phyloP scores from a whole-genome alignment of 2,888 invertebrate species.

The Agonum fuliginosum region DNA sequence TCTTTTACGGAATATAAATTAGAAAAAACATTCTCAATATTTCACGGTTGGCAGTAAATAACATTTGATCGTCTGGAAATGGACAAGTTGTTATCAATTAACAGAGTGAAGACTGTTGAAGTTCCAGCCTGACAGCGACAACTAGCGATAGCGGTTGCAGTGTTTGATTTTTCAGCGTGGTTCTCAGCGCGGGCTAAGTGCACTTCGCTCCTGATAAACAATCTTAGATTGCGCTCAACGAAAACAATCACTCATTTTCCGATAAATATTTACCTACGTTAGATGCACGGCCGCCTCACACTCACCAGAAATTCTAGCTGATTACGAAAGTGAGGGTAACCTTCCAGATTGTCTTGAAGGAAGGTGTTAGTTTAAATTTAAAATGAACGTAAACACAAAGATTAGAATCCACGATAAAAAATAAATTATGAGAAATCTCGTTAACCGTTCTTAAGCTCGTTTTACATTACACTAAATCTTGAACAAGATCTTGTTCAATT shows the following conservation, averaged over 20 bases:
- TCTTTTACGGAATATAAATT: background rate
- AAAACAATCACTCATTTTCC: conserved; percentile 60
- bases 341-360: too few relatives aligned
- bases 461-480: too few relatives aligned
- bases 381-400: too few relatives aligned
- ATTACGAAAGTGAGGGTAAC: too few relatives aligned
- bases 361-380: too few relatives aligned
- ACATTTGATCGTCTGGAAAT: background rate
- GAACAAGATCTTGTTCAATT: too few relatives aligned
- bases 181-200: conserved; percentile 44
- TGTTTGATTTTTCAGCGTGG: conserved; percentile 50
- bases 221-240: conserved; percentile 53
- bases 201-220: conserved; percentile 57
- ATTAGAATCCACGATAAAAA: too few relatives aligned
- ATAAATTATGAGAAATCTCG: too few relatives aligned
- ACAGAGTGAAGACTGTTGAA: too few relatives aligned
- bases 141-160: background rate
- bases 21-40: background rate
- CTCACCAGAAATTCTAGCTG: too few relatives aligned
- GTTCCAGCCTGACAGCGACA: conserved; percentile 6
- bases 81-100: conserved; percentile 2
- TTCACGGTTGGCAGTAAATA: background rate
- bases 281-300: conserved; percentile 35
- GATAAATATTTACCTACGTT: conserved; percentile 58
- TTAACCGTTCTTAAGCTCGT: too few relatives aligned